Evolutionary conservation across 2,888 invertebrate genomes (phyloP).

Genomic region (Tanaodytes sp.): DNA sequence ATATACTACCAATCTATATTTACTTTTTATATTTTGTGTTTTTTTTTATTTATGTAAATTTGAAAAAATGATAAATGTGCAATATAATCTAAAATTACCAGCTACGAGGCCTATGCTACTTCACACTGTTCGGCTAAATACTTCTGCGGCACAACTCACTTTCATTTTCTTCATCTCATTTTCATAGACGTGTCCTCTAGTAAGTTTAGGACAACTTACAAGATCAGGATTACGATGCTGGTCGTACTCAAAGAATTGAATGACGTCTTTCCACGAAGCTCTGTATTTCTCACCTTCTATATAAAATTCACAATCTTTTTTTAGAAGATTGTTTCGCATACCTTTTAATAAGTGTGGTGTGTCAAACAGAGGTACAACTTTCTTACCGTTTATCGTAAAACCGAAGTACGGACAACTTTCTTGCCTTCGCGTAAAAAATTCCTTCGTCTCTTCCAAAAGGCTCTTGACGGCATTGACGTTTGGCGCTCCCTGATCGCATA

Average conservation of each 20-base stretch:
- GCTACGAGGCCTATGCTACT: neutral
- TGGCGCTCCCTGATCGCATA: constrained; percentile 19
- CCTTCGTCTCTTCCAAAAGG: neutral
- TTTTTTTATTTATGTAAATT: no score
- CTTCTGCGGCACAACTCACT: neutral
- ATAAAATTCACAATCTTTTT: neutral
- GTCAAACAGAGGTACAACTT: constrained; percentile 6
- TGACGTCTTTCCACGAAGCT: constrained; percentile 3
- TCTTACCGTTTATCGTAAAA: neutral
- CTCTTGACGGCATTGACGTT: neutral
- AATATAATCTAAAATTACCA: no score
- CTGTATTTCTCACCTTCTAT: neutral
- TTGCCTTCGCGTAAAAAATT: neutral
- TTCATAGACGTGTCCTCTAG: neutral
- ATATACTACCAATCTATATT: no score
- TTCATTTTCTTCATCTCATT: constrained; percentile 6
- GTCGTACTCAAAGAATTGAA: neutral
- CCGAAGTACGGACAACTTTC: neutral
- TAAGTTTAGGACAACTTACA: neutral
- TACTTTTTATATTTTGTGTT: no score
- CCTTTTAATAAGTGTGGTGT: constrained; percentile 4
- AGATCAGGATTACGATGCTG: neutral
- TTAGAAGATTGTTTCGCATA: constrained; percentile 1
- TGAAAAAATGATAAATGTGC: no score
- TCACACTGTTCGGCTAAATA: neutral